A percentile compares a stretch with the other conserved stretches of the same genome.
These are phyloP conservation scores for Drosophila kanekoi DNA, from an alignment of 2,888 invertebrate species.

Conservation along the genomic window DNA sequence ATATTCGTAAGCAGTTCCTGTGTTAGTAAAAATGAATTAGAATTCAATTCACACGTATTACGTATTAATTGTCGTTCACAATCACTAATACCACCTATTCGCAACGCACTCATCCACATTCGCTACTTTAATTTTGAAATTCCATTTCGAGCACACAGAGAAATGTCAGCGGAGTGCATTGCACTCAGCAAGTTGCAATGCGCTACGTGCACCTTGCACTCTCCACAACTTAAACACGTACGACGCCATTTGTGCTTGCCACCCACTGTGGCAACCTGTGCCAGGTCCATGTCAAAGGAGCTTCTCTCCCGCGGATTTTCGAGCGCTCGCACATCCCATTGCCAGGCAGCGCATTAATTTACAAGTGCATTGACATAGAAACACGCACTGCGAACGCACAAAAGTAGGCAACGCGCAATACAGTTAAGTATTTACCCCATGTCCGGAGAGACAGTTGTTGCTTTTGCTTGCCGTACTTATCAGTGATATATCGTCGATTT, in stretches of 20 bases:
- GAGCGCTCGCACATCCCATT: constrained; percentile 12
- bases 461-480: background rate
- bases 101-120: constrained; percentile 24
- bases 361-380: constrained; percentile 75
- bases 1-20: too few species aligned
- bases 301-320: constrained; percentile 23
- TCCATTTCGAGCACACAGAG: constrained; percentile 48
- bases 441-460: constrained; percentile 26
- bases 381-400: constrained; percentile 53
- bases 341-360: constrained; percentile 52
- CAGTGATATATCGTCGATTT: background rate
- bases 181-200: constrained; percentile 54
- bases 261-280: constrained; percentile 26
- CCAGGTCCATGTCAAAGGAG: constrained; percentile 43
- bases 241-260: constrained; percentile 39
- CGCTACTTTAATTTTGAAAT: constrained; percentile 68
- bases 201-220: constrained; percentile 46
- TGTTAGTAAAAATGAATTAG: too few species aligned
- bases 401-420: constrained; percentile 62
- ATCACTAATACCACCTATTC: constrained; percentile 43
- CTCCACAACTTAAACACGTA: constrained; percentile 63
- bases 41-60: background rate
- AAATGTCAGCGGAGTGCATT: constrained; percentile 69
- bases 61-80: constrained; percentile 36
- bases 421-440: constrained; percentile 11